Evolutionary conservation across 2,888 invertebrate genomes (phyloP), one percentile per base, ranked within the genome.

Genomic region (Drosophila barbarae): DNA sequence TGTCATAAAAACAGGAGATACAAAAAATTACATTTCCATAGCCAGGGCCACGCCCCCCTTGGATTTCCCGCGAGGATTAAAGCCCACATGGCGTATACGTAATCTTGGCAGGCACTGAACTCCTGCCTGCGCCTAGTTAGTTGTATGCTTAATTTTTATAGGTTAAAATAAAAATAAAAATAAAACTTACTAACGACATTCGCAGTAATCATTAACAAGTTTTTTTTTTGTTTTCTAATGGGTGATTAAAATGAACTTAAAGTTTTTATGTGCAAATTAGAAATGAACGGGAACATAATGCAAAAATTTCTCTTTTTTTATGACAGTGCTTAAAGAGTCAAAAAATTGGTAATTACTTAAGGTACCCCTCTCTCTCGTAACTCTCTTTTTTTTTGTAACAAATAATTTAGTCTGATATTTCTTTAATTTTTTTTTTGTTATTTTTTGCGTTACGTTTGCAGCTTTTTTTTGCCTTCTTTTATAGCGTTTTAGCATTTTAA

Each of bases 31-130:
- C 55, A 57, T 73, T 74, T 64, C 71, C 50, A 61, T 58, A 41
- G 35, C 32, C 28, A n/a, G 10, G 12, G 12, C 47, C 70, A 59
- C 70, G 70, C 67, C 67, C 70, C 61, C 36, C 26, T 70, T 18
- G 41, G 46, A 65, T 49, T 56, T 30, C 30, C 32, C 46, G 30
- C 35, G 23, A 52, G 39, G 51, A 50, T 50, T 39, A 68, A 15
- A 21, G 23, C 36, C 12, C n/a, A 38, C 69, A 56, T n/a, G 71
- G 71, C 69, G 69, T 71, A 71, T 69, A 42, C 52, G 71, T 63
- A 63, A 69, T 69, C 5, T 70, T 30, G 2, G 23, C 8, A 47
- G 18, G 23, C 44, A 13, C 2, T 42, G 26, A 18, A 30, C 12
- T 46, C 12, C 18, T 12, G 7, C 8, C 12, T 8, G 8, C 3